phyloP scores from a whole-genome alignment of 2,113 vertebrate species.

The Scalopus aquaticus region DNA sequence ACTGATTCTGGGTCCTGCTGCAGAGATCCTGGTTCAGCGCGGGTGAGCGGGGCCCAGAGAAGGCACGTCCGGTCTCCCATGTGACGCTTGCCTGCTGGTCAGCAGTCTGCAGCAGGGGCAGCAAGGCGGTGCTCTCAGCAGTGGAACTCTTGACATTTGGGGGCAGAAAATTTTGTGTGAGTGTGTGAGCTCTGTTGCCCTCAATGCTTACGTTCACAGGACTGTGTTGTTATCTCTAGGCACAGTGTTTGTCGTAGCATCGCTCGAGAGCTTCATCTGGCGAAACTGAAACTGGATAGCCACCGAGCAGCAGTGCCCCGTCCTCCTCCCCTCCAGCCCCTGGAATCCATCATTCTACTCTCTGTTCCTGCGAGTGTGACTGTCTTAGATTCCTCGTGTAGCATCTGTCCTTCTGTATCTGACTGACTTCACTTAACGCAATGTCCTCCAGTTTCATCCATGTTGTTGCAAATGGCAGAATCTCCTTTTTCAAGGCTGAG shows the following conservation, averaged over 20 bases:
- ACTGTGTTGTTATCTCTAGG: not conserved
- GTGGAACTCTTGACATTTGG: not conserved
- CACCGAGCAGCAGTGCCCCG: not conserved
- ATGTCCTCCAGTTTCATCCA: not conserved
- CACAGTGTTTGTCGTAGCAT: too few relatives aligned
- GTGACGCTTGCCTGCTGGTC: not conserved
- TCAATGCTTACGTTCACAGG: not conserved
- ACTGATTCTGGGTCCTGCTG: not conserved
- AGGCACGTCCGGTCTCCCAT: not conserved
- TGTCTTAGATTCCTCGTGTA: not conserved
- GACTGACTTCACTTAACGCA: not conserved
- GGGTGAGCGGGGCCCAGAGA: not conserved
- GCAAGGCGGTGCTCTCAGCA: not conserved
- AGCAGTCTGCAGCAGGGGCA: not conserved
- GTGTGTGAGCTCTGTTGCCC: not conserved
- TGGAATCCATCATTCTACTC: not conserved
- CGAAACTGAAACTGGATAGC: not conserved
- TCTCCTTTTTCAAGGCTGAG: not conserved
- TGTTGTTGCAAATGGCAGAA: too few relatives aligned
- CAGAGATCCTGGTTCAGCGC: not conserved
- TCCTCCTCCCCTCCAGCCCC: not conserved
- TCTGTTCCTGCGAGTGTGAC: not conserved
- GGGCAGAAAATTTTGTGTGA: not conserved
- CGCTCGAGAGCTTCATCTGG: not conserved
- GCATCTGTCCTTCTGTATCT: not conserved